Percentiles rank a stretch among this genome's conserved stretches.
Conservation (phyloP, 2,888 invertebrate species). For the Aricia artaxerxes region DNA sequence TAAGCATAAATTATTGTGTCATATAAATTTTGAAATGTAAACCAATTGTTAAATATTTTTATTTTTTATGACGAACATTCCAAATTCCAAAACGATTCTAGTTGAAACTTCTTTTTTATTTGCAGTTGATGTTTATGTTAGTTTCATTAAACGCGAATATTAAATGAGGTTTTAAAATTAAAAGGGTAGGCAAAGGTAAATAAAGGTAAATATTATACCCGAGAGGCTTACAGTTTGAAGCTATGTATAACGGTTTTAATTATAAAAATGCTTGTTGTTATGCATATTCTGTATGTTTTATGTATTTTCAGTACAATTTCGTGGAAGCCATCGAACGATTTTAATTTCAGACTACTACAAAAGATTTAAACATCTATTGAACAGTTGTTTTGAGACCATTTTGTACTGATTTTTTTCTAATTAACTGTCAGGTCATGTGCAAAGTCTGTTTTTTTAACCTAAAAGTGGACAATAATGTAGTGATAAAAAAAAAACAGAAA, state of each 20-base stretch:
- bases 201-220: conserved; percentile 23
- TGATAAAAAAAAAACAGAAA: too few relatives aligned
- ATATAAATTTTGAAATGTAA: too few relatives aligned
- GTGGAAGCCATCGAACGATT: not conserved
- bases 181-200: not conserved
- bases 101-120: not conserved
- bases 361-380: too few relatives aligned
- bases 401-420: too few relatives aligned
- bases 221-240: conserved; percentile 21
- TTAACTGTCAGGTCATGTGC: too few relatives aligned
- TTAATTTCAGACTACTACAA: not conserved
- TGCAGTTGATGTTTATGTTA: not conserved
- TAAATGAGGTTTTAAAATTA: conserved; percentile 5
- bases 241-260: conserved; percentile 21
- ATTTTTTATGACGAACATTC: too few relatives aligned
- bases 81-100: too few relatives aligned
- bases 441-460: too few relatives aligned
- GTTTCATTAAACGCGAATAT: not conserved
- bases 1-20: too few relatives aligned
- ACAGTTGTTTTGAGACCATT: too few relatives aligned
- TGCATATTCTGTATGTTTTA: not conserved
- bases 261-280: conserved; percentile 14
- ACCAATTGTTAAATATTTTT: too few relatives aligned
- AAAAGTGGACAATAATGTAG: too few relatives aligned
- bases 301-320: not conserved